Conservation (phyloP, 2,888 invertebrate species). For the Calameuta pallipes region DNA sequence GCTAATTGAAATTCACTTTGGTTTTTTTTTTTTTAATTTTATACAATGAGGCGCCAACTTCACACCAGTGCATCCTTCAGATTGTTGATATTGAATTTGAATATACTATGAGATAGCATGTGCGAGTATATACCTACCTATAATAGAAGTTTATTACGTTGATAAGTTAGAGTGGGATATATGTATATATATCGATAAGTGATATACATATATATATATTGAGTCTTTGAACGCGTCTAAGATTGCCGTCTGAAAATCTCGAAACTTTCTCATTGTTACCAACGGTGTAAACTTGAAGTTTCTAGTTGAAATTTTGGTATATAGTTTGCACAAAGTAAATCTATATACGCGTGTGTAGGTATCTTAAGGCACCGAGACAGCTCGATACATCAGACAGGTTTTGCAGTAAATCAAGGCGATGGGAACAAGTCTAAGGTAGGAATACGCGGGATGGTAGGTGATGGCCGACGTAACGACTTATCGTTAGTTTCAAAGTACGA, state of each 20-base stretch:
- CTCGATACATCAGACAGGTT: not conserved
- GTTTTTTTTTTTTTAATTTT: no score
- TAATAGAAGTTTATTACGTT: not conserved
- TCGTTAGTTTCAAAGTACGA: not conserved
- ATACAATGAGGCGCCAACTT: no score
- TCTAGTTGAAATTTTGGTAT: not conserved
- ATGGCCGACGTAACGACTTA: not conserved
- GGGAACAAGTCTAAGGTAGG: not conserved
- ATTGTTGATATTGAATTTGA: not conserved
- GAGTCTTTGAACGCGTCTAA: no score
- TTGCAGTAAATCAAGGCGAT: not conserved
- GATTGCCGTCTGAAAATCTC: not conserved
- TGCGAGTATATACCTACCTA: not conserved
- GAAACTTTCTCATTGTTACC: not conserved
- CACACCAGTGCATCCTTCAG: no score
- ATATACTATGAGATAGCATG: not conserved
- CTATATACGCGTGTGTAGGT: not conserved
- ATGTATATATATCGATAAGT: no score
- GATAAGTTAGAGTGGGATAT: no score
- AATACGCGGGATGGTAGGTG: not conserved
- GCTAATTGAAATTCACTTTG: no score
- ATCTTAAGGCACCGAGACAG: not conserved
- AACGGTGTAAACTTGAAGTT: not conserved
- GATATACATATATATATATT: no score
- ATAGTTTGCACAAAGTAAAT: not conserved